Conservation (phyloP, 1,140 invertebrate genomes). For the Littorina saxatilis region DNA sequence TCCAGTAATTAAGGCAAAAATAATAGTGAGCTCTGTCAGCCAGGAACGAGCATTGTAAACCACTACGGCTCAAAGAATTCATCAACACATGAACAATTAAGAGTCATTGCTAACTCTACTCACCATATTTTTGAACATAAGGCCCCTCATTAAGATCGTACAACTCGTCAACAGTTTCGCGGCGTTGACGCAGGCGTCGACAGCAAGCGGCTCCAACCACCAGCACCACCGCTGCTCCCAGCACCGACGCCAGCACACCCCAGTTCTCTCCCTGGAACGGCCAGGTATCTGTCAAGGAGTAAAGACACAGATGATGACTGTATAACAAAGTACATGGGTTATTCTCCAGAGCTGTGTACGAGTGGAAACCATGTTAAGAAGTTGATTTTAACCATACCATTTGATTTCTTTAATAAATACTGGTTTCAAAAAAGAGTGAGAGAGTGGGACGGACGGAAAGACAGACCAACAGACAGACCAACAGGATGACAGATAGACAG, state of each 20-base stretch:
- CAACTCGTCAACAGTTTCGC: conserved; percentile 41
- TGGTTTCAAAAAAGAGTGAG: background rate
- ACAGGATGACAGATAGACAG: background rate
- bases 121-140: conserved; percentile 52
- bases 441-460: background rate
- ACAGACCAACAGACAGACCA: background rate
- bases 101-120: no score
- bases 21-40: no score
- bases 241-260: conserved; percentile 41
- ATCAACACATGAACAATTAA: no score
- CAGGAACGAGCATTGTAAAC: no score
- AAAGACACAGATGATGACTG: background rate
- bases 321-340: background rate
- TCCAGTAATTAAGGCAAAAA: no score
- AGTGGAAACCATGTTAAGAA: no score
- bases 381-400: no score
- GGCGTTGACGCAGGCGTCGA: conserved; percentile 33
- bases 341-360: no score
- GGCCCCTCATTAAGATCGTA: conserved; percentile 50
- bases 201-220: conserved; percentile 44
- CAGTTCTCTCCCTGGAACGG: conserved; percentile 50
- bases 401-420: no score
- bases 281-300: conserved; percentile 37
- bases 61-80: no score
- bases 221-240: conserved; percentile 40